Percentiles rank a stretch among this genome's conserved stretches.
Conservation (phyloP, 2,113 vertebrate genomes). For the Sphaerodactylus townsendi region DNA sequence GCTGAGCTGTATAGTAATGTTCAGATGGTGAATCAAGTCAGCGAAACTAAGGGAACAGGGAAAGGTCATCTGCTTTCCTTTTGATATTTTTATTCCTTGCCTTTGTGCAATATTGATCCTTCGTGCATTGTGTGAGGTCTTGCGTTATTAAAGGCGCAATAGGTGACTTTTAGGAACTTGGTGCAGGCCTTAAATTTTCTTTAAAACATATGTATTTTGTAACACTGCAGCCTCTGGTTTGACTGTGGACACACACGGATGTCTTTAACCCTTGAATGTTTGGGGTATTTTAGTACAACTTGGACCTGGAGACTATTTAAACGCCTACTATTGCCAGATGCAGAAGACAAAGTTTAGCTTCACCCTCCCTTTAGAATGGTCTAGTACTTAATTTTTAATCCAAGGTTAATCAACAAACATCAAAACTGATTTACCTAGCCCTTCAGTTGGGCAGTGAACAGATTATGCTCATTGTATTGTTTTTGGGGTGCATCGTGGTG, state of each 20-base stretch:
- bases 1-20: constrained; percentile 14
- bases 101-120: background rate
- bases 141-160: background rate
- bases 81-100: background rate
- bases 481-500: background rate
- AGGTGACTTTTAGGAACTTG: background rate
- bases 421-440: background rate
- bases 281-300: background rate
- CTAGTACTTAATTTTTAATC: background rate
- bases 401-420: background rate
- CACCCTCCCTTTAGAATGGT: background rate
- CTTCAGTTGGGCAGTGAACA: background rate
- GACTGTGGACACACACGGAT: background rate
- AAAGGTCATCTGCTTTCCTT: background rate
- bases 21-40: constrained; percentile 22
- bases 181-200: background rate
- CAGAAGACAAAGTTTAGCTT: background rate
- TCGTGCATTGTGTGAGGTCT: background rate
- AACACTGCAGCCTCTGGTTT: background rate
- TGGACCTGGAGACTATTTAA: background rate
- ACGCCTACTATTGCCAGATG: background rate
- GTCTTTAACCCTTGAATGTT: background rate
- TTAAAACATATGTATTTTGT: background rate
- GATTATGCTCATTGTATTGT: background rate
- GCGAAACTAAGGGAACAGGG: constrained; percentile 20